Evolutionary conservation across 2,888 invertebrate genomes (phyloP).

Genomic region (Steinernema carpocapsae): DNA sequence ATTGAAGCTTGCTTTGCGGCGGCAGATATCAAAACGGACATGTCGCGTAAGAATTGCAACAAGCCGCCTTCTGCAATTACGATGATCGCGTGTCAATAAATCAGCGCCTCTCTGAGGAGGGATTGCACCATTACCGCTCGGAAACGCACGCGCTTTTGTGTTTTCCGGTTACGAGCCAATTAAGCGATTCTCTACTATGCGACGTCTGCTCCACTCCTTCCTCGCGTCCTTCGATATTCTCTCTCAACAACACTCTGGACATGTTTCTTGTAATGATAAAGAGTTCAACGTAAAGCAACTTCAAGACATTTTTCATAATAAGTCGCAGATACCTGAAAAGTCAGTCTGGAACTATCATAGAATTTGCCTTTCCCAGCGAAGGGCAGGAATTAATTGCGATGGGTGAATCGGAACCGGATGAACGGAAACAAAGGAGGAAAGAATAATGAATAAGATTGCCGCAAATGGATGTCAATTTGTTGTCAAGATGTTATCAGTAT

Average conservation of each 20-base stretch:
- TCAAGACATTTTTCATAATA: too few relatives aligned
- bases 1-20: not conserved
- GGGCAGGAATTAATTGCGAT: too few relatives aligned
- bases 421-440: conserved; percentile 19
- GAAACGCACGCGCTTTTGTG: conserved; percentile 22
- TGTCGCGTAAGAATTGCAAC: conserved; percentile 9
- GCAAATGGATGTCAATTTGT: conserved; percentile 31
- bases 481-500: conserved; percentile 28
- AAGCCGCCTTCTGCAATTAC: not conserved
- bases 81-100: conserved; percentile 31
- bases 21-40: not conserved
- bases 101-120: conserved; percentile 31
- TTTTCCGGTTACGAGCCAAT: conserved; percentile 15
- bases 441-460: conserved; percentile 13
- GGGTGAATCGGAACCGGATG: too few relatives aligned
- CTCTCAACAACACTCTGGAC: too few relatives aligned
- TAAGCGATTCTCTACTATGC: not conserved
- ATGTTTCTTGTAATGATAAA: too few relatives aligned
- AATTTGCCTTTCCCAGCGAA: too few relatives aligned
- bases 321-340: too few relatives aligned
- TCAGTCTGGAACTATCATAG: too few relatives aligned
- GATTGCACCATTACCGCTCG: conserved; percentile 18
- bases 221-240: too few relatives aligned
- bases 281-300: too few relatives aligned
- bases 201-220: too few relatives aligned